Evolutionary conservation across 2,113 vertebrate genomes (phyloP).

Genomic region (Microcebus ravelobensis): DNA sequence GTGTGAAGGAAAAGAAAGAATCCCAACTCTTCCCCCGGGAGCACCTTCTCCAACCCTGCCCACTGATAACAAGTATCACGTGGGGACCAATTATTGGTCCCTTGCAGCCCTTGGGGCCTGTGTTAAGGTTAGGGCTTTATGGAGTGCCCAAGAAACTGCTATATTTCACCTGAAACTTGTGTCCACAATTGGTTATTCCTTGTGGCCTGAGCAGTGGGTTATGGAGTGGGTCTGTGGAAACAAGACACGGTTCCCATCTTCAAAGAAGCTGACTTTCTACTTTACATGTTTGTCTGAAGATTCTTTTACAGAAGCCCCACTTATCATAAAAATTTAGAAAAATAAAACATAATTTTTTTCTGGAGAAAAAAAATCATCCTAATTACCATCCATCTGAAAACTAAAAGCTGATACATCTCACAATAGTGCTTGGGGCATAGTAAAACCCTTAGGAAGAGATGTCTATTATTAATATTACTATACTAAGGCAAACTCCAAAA

Average conservation of each 20-base stretch:
- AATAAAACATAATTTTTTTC: neutral
- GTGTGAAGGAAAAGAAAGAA: conserved; percentile 23
- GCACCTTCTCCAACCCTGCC: neutral
- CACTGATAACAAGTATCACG: conserved; percentile 11
- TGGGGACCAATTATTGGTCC: neutral
- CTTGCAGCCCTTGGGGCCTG: neutral
- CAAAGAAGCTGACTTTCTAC: conserved; percentile 14
- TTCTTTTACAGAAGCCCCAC: neutral
- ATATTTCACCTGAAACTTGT: conserved; percentile 26
- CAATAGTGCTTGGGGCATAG: neutral
- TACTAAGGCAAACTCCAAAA: neutral
- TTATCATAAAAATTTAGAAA: conserved; percentile 28
- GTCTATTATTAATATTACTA: neutral
- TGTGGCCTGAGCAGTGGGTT: neutral
- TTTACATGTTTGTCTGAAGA: neutral
- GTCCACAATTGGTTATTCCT: neutral
- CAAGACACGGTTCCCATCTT: neutral
- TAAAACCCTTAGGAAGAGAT: conserved; percentile 33
- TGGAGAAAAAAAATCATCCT: neutral
- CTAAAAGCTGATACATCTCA: neutral
- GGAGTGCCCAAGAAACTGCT: neutral
- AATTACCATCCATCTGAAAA: neutral
- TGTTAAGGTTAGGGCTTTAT: neutral
- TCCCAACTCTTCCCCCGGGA: neutral
- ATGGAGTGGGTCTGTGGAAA: neutral